Base-by-base conservation (phyloP, 2,797 vertebrate species). In the Brotula barbata region DNA sequence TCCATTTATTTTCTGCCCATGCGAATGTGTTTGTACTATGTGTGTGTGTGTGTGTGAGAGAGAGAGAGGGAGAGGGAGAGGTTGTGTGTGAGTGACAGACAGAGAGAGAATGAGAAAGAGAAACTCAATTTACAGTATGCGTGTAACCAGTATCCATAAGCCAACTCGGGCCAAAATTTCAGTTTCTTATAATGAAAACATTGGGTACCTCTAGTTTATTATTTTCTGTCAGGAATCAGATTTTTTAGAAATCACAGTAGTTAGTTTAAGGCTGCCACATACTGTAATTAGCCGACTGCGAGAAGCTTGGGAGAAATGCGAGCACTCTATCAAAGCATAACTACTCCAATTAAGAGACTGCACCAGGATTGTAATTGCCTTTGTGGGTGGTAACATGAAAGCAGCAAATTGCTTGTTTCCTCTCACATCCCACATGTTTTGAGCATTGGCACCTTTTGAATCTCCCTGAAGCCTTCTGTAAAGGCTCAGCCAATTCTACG, bases 211-310 rank as follows among this genome's bases (percentile, higher is more conserved):
- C 55, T 22, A 13, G 78, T 88, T 88, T 88, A 83, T 85, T 89
- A 80, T 88, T 87, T 87, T 79, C 80, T 80, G 73, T 83, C 83
- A 83, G 69, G 61, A 78, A 70, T 85, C 37, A 61, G 64, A 84
- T 72, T 61, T 72, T 85, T 87, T 50, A 77, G 51, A 84, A 81
- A 78, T 63, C 72, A 64, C 75, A 65, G 58, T 49, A 78, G 80
- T 83, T 80, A 54, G 75, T 85, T 75, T 83, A 71, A 78, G 79
- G 70, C 80, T 70, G 79, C 66, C 79, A 68, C 66, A 72, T 65
- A 54, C 71, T 81, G 82, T 86, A 81, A 85, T 82, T 80, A 82
- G 68, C 74, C 64, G 14, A 64, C 78, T 71, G 75, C 21, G 31
- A 66, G 71, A 84, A 73, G 68, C 76, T 82, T 78, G 7, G 23